Conservation (phyloP, 2,888 invertebrate species). For the Cryptocheilus praepositus region DNA sequence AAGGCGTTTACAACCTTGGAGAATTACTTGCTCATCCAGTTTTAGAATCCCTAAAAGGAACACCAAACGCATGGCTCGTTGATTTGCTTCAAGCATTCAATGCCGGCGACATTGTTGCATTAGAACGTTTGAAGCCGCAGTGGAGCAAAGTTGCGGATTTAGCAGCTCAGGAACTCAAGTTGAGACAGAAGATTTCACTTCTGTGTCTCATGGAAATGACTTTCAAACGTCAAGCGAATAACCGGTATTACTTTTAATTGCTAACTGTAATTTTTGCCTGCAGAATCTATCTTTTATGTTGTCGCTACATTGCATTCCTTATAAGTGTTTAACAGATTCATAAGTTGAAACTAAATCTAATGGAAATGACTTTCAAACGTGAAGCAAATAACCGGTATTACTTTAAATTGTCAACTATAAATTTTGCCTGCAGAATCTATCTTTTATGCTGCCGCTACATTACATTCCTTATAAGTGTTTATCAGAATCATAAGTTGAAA, state of each 20-base stretch:
- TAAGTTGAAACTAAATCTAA: too few species aligned
- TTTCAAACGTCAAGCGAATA: constrained; percentile 93
- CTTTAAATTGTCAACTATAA: too few species aligned
- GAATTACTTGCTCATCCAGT: constrained; percentile 97
- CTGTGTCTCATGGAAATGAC: constrained; percentile 99
- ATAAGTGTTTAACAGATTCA: too few species aligned
- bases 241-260: constrained; percentile 75
- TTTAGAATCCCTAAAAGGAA: constrained; percentile 87
- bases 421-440: too few species aligned
- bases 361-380: too few species aligned
- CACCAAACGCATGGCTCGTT: constrained; percentile 90
- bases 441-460: too few species aligned
- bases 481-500: too few species aligned
- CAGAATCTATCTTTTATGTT: too few species aligned
- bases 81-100: constrained; percentile 92
- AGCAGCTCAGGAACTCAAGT: constrained; percentile 85
- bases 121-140: constrained; percentile 83
- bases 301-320: too few species aligned
- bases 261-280: too few species aligned
- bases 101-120: constrained; percentile 84
- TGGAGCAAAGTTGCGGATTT: constrained; percentile 91
- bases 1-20: constrained; percentile 97
- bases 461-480: too few species aligned
- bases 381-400: too few species aligned
- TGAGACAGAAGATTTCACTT: constrained; percentile 95